Percentiles rank a stretch among this genome's conserved stretches.
phyloP scores from a whole-genome alignment of 2,888 invertebrate species.

The Heliconius aoede region DNA sequence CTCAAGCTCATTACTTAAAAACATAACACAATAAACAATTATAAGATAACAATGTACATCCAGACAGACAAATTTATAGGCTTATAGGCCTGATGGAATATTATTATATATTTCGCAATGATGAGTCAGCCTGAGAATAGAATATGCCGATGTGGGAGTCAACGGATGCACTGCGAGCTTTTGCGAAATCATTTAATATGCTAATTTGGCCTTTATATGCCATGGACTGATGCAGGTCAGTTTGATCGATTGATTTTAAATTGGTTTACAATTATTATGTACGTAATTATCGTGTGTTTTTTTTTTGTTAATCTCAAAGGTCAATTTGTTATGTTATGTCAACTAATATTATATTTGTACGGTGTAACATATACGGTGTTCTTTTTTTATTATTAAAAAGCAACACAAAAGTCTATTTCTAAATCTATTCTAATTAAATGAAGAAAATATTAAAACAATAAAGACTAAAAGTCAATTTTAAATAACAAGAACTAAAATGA shows the following conservation, averaged over 20 bases:
- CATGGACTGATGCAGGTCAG: conserved; percentile 49
- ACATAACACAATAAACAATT: conserved; percentile 46
- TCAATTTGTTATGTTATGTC: too few species aligned
- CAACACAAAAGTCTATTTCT: too few species aligned
- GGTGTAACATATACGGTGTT: too few species aligned
- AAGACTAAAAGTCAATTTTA: neutral
- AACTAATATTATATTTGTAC: too few species aligned
- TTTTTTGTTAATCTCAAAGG: too few species aligned
- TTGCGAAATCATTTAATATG: conserved; percentile 54
- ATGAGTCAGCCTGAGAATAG: conserved; percentile 52
- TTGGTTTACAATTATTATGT: neutral
- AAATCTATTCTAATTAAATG: neutral
- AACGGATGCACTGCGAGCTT: conserved; percentile 57
- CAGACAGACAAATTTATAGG: conserved; percentile 46
- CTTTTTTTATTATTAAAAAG: too few species aligned
- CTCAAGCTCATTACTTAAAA: conserved; percentile 42
- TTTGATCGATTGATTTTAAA: conserved; percentile 42
- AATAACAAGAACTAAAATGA: neutral
- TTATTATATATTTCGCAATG: conserved; percentile 50
- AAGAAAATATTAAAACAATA: neutral
- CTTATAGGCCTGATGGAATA: conserved; percentile 46
- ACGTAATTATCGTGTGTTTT: neutral
- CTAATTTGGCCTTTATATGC: conserved; percentile 54
- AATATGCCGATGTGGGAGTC: conserved; percentile 46
- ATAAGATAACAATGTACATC: conserved; percentile 45